Percentiles rank a stretch among this genome's conserved stretches.
These are phyloP conservation scores for Resseliella maxima DNA, from an alignment of 2,888 invertebrate genomes.

Conservation along the genomic window DNA sequence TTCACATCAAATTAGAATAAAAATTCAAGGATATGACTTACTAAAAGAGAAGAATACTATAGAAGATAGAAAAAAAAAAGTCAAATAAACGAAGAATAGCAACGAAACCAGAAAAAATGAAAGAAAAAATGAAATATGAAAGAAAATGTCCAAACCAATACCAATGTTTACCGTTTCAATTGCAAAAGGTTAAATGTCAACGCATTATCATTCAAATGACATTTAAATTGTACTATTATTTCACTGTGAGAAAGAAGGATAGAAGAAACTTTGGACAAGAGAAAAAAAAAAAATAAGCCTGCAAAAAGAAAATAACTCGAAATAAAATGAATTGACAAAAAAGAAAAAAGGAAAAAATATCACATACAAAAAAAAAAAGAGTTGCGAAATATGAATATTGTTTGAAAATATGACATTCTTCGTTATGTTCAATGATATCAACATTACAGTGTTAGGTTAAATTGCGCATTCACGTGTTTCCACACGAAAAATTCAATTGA, in stretches of 20 bases:
- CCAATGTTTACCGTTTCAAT: not conserved
- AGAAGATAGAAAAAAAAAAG: not conserved
- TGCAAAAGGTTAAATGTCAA: constrained; percentile 29
- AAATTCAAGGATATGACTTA: not conserved
- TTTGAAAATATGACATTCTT: no score
- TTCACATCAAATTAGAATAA: not conserved
- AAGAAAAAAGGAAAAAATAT: no score
- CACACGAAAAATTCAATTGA: not conserved
- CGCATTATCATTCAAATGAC: constrained; percentile 42
- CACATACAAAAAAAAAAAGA: no score
- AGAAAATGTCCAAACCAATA: no score
- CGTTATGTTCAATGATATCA: no score
- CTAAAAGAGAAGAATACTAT: not conserved
- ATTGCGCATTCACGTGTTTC: constrained; percentile 5
- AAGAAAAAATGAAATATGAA: no score
- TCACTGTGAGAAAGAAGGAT: not conserved
- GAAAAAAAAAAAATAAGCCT: not conserved
- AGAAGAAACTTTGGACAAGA: not conserved
- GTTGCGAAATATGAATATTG: no score
- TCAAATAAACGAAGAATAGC: no score
- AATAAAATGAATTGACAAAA: no score
- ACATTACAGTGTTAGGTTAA: no score
- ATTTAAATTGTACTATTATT: not conserved
- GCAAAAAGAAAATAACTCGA: no score
- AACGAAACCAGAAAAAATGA: no score